Percentiles rank a stretch among this genome's conserved stretches.
These are phyloP conservation scores for Mythimna albipuncta DNA, from an alignment of 2,888 invertebrate species.

Conservation along the genomic window DNA sequence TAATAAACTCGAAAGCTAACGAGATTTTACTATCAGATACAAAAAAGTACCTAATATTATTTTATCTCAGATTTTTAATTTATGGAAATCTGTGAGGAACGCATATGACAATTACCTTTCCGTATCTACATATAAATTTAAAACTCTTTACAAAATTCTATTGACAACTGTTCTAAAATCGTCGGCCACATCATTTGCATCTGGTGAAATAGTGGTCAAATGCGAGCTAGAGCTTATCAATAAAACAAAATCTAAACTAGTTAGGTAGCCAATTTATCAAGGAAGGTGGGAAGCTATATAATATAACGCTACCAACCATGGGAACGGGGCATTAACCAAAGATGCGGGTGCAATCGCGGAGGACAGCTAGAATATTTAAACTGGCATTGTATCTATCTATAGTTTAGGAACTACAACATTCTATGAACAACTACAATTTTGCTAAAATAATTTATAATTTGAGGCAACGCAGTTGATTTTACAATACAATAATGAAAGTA, in stretches of 20 bases:
- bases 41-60: background rate
- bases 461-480: slow-evolving; percentile 14
- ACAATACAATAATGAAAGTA: slow-evolving; percentile 50
- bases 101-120: background rate
- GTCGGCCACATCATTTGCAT: too few species aligned
- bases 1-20: slow-evolving; percentile 8
- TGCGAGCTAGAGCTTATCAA: too few species aligned
- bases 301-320: too few species aligned
- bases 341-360: too few species aligned
- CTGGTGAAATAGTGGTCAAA: too few species aligned
- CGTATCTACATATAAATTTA: background rate
- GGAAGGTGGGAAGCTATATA: too few species aligned
- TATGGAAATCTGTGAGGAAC: background rate
- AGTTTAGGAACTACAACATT: background rate
- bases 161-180: too few species aligned
- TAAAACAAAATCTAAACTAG: too few species aligned
- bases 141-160: background rate
- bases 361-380: background rate
- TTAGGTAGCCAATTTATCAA: too few species aligned
- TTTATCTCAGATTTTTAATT: background rate
- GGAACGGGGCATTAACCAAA: too few species aligned
- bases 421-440: background rate
- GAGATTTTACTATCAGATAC: background rate
- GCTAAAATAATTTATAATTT: background rate
- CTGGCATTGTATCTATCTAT: background rate